Evolutionary conservation across 1,140 invertebrate genomes (phyloP).

Genomic region (Drosophila erecta): DNA sequence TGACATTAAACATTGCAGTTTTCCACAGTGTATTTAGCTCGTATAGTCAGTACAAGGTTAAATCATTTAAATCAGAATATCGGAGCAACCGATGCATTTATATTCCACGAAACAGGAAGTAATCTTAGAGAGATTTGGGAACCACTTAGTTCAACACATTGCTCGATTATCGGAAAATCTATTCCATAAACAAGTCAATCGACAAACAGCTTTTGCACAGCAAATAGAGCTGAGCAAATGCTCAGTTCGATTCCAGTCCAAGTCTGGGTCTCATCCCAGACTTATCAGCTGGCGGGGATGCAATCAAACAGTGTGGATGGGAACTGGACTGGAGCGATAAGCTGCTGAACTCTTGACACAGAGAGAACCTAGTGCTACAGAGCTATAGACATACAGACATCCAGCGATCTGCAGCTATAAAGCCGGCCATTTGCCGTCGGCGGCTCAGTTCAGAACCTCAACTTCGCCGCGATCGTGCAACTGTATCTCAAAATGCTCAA

Average conservation of each 20-base stretch:
- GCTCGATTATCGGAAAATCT: slow-evolving; percentile 23
- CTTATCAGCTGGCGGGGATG: slow-evolving; percentile 27
- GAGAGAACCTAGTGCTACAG: slow-evolving; percentile 12
- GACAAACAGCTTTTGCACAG: slow-evolving; percentile 33
- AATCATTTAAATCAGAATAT: not conserved
- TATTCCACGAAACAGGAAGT: slow-evolving; percentile 15
- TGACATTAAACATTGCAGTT: no score
- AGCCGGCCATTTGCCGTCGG: slow-evolving; percentile 23
- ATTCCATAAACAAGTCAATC: slow-evolving; percentile 49
- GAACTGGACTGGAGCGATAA: not conserved
- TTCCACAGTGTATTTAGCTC: no score
- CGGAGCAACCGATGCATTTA: no score
- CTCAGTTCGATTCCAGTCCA: not conserved
- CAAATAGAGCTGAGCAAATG: slow-evolving; percentile 27
- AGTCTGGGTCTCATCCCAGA: slow-evolving; percentile 15
- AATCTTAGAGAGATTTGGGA: not conserved
- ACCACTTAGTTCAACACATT: not conserved
- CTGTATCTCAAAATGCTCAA: slow-evolving; percentile 55
- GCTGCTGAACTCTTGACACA: slow-evolving; percentile 69
- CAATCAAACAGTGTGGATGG: slow-evolving; percentile 12
- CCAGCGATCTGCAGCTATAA: slow-evolving; percentile 44
- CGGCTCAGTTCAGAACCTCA: slow-evolving; percentile 36
- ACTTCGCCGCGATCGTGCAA: slow-evolving; percentile 33
- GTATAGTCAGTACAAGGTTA: not conserved
- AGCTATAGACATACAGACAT: not conserved